phyloP scores from a whole-genome alignment of 2,113 vertebrate genomes.

The Toxostoma redivivum region DNA sequence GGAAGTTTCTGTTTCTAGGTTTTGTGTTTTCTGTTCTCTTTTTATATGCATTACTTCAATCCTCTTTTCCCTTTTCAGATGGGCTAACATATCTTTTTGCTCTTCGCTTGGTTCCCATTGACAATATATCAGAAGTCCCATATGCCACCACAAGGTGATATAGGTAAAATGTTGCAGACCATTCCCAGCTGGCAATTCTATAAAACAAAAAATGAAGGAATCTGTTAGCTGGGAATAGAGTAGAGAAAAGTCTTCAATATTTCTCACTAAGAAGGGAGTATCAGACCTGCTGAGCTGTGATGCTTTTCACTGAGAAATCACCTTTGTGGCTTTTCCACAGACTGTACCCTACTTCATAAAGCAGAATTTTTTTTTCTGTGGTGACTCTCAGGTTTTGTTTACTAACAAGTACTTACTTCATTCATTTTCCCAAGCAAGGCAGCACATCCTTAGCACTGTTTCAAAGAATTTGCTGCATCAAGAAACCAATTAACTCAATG shows the following conservation, averaged over 20 bases:
- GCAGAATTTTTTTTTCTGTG: background rate
- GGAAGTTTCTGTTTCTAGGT: background rate
- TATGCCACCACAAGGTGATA: background rate
- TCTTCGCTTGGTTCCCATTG: background rate
- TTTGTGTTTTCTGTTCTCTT: background rate
- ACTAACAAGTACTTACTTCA: background rate
- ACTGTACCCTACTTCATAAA: background rate
- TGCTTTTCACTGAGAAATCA: background rate
- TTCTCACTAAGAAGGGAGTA: background rate
- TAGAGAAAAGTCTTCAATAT: background rate
- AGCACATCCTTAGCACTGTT: background rate
- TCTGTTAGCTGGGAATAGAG: background rate
- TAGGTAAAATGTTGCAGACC: background rate
- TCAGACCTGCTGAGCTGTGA: background rate
- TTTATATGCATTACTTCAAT: background rate
- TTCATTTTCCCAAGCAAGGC: background rate
- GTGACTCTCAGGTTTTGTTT: background rate
- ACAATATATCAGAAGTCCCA: background rate
- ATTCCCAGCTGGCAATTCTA: background rate
- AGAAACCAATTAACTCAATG: background rate
- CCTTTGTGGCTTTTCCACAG: background rate
- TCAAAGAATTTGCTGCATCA: background rate
- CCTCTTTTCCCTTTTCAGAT: background rate
- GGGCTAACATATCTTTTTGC: background rate
- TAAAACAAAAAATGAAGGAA: background rate